These are phyloP conservation scores for Leucopsar rothschildi DNA, from an alignment of 2,113 vertebrate species.

Conservation along the genomic window DNA sequence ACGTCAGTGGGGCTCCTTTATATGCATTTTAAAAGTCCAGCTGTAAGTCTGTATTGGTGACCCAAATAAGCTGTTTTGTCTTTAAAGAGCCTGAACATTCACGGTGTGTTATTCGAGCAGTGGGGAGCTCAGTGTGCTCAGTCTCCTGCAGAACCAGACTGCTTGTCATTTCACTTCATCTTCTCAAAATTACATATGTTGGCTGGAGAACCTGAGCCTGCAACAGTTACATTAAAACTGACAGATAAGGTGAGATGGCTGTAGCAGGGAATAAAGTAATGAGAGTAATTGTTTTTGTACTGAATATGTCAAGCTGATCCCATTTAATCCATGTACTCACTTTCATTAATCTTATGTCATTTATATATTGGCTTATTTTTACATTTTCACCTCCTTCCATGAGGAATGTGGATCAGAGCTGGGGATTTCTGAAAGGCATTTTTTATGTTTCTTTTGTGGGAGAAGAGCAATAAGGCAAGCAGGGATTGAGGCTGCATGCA, in stretches of 20 bases:
- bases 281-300: slow-evolving; percentile 3
- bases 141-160: neutral
- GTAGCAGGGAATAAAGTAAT: neutral
- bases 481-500: neutral
- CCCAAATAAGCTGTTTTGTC: neutral
- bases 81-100: neutral
- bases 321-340: neutral
- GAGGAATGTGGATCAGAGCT: neutral
- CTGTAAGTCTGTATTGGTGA: neutral
- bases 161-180: neutral
- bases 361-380: slow-evolving; percentile 9
- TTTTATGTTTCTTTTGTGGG: neutral
- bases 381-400: neutral
- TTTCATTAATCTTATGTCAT: neutral
- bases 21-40: neutral
- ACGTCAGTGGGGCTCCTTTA: neutral
- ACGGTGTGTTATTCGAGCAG: neutral
- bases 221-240: slow-evolving; percentile 22
- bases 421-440: neutral
- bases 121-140: neutral
- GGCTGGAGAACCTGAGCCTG: neutral
- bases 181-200: neutral
- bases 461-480: neutral
- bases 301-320: neutral
- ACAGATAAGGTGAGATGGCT: neutral